Evolutionary conservation across 2,797 vertebrate species (phyloP).

Genomic region (Oophaga sylvatica): DNA sequence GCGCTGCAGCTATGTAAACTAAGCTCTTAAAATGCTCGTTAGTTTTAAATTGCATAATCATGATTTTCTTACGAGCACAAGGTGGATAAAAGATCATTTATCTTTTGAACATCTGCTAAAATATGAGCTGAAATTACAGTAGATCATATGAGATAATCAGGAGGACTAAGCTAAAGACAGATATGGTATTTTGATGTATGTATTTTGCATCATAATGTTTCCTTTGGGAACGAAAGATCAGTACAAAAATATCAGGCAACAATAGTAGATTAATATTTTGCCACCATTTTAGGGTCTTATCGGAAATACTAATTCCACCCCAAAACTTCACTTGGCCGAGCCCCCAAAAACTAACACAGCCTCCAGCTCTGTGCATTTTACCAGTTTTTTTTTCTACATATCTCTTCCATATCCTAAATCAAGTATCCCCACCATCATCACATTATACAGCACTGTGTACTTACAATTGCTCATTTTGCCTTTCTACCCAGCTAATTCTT

Average conservation of each 20-base stretch:
- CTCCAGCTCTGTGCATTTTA: not conserved
- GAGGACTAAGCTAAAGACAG: constrained; percentile 33
- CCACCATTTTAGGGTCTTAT: not conserved
- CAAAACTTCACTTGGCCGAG: not conserved
- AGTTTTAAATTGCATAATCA: constrained; percentile 23
- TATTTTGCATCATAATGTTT: constrained; percentile 41
- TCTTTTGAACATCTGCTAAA: constrained; percentile 26
- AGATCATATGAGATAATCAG: constrained; percentile 46
- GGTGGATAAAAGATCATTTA: constrained; percentile 43
- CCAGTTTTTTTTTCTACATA: not conserved
- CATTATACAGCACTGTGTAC: too few species aligned
- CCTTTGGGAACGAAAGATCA: not conserved
- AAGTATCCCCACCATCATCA: too few species aligned
- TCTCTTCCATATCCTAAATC: too few species aligned
- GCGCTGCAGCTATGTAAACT: not conserved
- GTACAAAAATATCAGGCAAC: constrained; percentile 3
- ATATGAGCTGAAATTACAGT: constrained; percentile 44
- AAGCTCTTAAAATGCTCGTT: constrained; percentile 23
- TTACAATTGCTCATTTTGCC: too few species aligned
- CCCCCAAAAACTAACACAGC: not conserved
- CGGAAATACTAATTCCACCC: not conserved
- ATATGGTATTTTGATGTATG: constrained; percentile 3
- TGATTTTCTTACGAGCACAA: constrained; percentile 28
- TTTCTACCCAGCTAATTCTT: too few species aligned
- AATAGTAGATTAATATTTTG: constrained; percentile 7